These are phyloP conservation scores for Heterodera carotae DNA, from an alignment of 1,140 invertebrate genomes.

Conservation along the genomic window DNA sequence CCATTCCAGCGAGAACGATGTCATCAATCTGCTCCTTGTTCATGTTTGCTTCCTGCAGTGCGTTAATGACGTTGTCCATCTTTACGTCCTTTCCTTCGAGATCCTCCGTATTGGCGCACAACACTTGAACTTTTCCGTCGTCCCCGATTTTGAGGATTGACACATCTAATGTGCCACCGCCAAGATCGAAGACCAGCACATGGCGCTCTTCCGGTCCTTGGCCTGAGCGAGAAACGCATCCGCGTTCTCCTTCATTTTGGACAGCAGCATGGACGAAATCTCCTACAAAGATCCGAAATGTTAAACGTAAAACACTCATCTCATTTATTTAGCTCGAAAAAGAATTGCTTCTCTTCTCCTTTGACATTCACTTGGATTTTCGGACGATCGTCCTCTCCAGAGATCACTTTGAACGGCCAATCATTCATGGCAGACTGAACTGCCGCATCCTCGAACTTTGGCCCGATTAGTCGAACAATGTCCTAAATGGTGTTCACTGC, in stretches of 20 bases:
- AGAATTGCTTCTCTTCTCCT: constrained; percentile 70
- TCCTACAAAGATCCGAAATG: constrained; percentile 78
- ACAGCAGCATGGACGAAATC: constrained; percentile 66
- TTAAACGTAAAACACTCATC: constrained; percentile 65
- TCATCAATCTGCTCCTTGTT: constrained; percentile 88
- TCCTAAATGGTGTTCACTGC: constrained; percentile 67
- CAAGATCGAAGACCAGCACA: constrained; percentile 81
- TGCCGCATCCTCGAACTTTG: constrained; percentile 82
- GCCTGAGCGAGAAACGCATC: constrained; percentile 65
- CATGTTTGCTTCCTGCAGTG: constrained; percentile 83
- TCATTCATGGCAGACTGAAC: constrained; percentile 74
- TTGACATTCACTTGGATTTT: constrained; percentile 68
- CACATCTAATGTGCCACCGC: constrained; percentile 95
- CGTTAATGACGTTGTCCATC: constrained; percentile 82
- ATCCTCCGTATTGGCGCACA: too few relatives aligned
- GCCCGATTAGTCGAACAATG: constrained; percentile 81
- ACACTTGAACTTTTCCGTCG: too few relatives aligned
- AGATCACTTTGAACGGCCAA: constrained; percentile 70
- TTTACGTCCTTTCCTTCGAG: constrained; percentile 97
- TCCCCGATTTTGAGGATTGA: constrained; percentile 92
- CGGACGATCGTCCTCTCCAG: constrained; percentile 62
- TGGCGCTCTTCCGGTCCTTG: constrained; percentile 71
- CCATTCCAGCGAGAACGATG: constrained; percentile 93
- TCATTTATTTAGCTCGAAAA: constrained; percentile 71
- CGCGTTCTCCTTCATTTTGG: constrained; percentile 71